Evolutionary conservation across 2,888 invertebrate species (phyloP).

Genomic region (Acanthosepion lycidas): DNA sequence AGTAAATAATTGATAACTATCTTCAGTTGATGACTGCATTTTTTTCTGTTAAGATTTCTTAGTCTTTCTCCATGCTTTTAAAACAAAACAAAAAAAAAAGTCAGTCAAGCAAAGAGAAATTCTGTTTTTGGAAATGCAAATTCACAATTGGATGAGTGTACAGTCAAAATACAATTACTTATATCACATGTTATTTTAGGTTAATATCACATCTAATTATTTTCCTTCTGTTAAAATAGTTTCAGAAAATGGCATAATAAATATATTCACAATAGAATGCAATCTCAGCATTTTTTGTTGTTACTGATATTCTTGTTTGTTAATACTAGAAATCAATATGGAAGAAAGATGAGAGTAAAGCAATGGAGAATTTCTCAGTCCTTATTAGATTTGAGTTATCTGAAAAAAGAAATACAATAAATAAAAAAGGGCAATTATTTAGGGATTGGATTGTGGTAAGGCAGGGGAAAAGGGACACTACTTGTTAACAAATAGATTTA

Average conservation of each 20-base stretch:
- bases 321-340: background rate
- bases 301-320: background rate
- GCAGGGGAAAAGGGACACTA: background rate
- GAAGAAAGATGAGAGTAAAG: background rate
- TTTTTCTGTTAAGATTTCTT: too few relatives aligned
- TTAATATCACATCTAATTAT: background rate
- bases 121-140: background rate
- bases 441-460: background rate
- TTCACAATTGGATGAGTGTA: background rate
- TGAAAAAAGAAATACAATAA: background rate
- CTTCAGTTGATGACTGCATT: too few relatives aligned
- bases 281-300: background rate
- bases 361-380: background rate
- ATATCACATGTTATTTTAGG: background rate
- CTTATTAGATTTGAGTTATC: constrained; percentile 1
- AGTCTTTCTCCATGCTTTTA: too few relatives aligned
- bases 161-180: background rate
- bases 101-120: too few relatives aligned
- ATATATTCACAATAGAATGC: constrained; percentile 8
- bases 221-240: background rate
- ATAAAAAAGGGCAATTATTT: background rate
- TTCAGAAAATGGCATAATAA: background rate
- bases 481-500: background rate
- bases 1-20: too few relatives aligned
- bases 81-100: too few relatives aligned